phyloP scores from a whole-genome alignment of 2,888 invertebrate species.

The Harpalus rubripes region DNA sequence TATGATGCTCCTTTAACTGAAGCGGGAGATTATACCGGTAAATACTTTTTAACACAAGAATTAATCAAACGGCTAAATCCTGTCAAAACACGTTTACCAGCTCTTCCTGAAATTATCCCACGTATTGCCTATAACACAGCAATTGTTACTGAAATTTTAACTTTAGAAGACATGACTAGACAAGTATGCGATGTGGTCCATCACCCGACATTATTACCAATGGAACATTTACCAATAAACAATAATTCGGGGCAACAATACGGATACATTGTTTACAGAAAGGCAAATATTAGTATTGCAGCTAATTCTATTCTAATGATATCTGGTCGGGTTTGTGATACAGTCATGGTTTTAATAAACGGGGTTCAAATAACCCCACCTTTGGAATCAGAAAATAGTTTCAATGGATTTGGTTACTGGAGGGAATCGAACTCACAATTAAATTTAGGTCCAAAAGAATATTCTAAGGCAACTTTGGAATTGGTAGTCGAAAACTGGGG shows the following conservation, averaged over 20 bases:
- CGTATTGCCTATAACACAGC: slow-evolving; percentile 74
- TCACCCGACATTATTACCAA: slow-evolving; percentile 69
- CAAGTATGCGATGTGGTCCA: slow-evolving; percentile 66
- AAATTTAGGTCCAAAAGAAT: slow-evolving; percentile 70
- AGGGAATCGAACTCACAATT: slow-evolving; percentile 73
- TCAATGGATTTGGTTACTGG: slow-evolving; percentile 77
- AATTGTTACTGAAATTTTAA: slow-evolving; percentile 70
- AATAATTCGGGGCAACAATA: slow-evolving; percentile 76
- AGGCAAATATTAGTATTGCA: slow-evolving; percentile 72
- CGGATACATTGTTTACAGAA: slow-evolving; percentile 80
- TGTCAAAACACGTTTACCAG: slow-evolving; percentile 73
- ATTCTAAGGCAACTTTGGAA: slow-evolving; percentile 74
- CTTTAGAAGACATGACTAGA: slow-evolving; percentile 69
- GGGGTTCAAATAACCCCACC: slow-evolving; percentile 74
- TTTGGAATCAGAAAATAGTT: slow-evolving; percentile 71
- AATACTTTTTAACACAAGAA: slow-evolving; percentile 87
- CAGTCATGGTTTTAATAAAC: slow-evolving; percentile 78
- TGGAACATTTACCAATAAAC: slow-evolving; percentile 73
- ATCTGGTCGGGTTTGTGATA: slow-evolving; percentile 77
- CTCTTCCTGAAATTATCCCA: slow-evolving; percentile 72
- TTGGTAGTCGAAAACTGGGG: slow-evolving; percentile 88
- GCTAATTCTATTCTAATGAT: slow-evolving; percentile 74
- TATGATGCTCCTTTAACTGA: slow-evolving; percentile 93
- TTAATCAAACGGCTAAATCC: slow-evolving; percentile 75
- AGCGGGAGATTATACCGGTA: slow-evolving; percentile 92